A percentile compares a stretch with the other conserved stretches of the same genome.
Conservation (phyloP, 2,797 vertebrate genomes). For the Lacerta agilis region DNA sequence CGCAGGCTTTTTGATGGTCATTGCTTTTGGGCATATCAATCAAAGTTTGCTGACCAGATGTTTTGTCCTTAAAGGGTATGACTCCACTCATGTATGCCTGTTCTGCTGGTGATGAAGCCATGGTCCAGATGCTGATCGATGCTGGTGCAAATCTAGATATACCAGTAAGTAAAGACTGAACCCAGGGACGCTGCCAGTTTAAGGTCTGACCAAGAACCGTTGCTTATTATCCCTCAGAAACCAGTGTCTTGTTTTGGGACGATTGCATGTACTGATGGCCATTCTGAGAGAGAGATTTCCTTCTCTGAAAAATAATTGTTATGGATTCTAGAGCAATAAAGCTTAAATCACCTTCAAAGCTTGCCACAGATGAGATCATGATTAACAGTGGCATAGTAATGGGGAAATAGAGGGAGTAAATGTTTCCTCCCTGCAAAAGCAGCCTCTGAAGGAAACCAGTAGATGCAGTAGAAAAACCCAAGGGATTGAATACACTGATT, state of each 20-base stretch:
- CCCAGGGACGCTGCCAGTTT: neutral
- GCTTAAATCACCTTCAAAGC: conserved; percentile 23
- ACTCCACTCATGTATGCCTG: conserved; percentile 98
- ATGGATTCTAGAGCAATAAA: conserved; percentile 5
- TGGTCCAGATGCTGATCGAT: conserved; percentile 98
- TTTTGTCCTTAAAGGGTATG: conserved; percentile 85
- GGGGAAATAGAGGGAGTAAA: neutral
- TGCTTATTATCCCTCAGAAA: neutral
- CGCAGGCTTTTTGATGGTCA: rapidly evolving
- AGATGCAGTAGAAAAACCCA: conserved; percentile 37
- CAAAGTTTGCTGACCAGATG: neutral
- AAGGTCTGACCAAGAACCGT: neutral
- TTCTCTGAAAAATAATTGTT: conserved; percentile 6
- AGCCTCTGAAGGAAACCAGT: conserved; percentile 26
- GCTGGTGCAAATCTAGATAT: conserved; percentile 94
- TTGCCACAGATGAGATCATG: conserved; percentile 9
- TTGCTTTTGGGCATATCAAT: neutral
- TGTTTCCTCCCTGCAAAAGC: conserved; percentile 28
- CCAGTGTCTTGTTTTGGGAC: neutral
- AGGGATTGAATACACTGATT: neutral
- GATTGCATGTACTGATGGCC: neutral
- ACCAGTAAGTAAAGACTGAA: conserved; percentile 80
- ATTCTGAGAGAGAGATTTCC: neutral
- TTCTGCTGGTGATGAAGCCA: conserved; percentile 94
- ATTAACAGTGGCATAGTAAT: conserved; percentile 28